phyloP scores from a whole-genome alignment of 2,888 invertebrate species.

The Synanthedon formicaeformis region DNA sequence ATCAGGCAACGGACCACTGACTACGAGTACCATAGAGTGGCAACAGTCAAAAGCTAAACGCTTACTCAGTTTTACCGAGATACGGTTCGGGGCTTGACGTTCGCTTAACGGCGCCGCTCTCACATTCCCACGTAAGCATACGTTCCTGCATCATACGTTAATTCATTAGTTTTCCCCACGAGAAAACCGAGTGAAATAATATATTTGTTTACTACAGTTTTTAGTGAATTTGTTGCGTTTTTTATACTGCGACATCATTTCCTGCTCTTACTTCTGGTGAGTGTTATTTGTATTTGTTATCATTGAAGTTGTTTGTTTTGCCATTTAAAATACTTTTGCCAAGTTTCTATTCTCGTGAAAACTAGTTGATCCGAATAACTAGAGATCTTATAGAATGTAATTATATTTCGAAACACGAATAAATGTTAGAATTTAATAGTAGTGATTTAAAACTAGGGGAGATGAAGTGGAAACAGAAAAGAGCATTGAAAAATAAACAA shows the following conservation, averaged over 20 bases:
- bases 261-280: constrained; percentile 25
- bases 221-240: constrained; percentile 38
- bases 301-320: not conserved
- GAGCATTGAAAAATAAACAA: not conserved
- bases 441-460: not conserved
- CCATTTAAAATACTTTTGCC: too few relatives aligned
- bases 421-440: too few relatives aligned
- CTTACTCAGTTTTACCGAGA: constrained; percentile 25
- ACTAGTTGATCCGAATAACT: too few relatives aligned
- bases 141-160: constrained; percentile 22
- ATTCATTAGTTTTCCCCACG: constrained; percentile 52
- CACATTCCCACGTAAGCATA: constrained; percentile 3
- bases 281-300: constrained; percentile 13
- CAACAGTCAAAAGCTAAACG: constrained; percentile 9
- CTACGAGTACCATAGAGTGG: too few relatives aligned
- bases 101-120: constrained; percentile 4
- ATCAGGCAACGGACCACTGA: too few relatives aligned
- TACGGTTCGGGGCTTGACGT: constrained; percentile 12
- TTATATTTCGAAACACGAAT: too few relatives aligned
- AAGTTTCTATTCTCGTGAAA: too few relatives aligned
- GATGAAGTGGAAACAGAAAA: not conserved
- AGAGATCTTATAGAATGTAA: too few relatives aligned
- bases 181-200: constrained; percentile 60
- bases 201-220: constrained; percentile 17
- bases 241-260: constrained; percentile 7